A percentile compares a stretch with the other conserved stretches of the same genome.
Evolutionary conservation across 1,140 invertebrate genomes (phyloP).

Genomic region (Ridgeia piscesae): DNA sequence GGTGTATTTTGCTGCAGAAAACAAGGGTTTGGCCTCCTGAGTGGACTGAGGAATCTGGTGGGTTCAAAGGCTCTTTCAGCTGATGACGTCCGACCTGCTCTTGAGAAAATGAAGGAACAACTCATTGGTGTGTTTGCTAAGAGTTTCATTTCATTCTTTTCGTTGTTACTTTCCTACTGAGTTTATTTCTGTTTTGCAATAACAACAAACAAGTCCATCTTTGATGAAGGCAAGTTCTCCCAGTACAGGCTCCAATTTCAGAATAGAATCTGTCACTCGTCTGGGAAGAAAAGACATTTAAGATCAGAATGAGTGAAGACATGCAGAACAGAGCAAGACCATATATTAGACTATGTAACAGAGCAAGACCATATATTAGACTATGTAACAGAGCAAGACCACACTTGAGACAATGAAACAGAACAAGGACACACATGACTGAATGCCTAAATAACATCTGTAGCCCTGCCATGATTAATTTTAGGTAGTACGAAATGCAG

Average conservation of each 20-base stretch:
- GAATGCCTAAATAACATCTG: no score
- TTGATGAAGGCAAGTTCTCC: background rate
- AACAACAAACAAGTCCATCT: background rate
- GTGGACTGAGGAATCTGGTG: slow-evolving; percentile 73
- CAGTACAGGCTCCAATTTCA: background rate
- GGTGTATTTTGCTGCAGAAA: slow-evolving; percentile 9
- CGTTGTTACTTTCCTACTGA: no score
- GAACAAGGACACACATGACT: background rate
- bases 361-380: no score
- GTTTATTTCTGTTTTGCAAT: slow-evolving; percentile 9
- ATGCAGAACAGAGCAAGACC: no score
- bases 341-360: no score
- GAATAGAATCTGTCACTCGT: no score
- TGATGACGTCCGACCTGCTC: slow-evolving; percentile 74
- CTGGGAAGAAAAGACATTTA: no score
- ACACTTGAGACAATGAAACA: background rate
- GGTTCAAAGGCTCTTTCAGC: slow-evolving; percentile 64
- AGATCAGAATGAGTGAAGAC: no score
- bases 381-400: no score
- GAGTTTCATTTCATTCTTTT: background rate
- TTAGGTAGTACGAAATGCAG: background rate
- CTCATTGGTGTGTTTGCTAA: slow-evolving; percentile 68
- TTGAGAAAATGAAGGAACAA: slow-evolving; percentile 96
- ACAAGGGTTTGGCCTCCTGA: slow-evolving; percentile 55
- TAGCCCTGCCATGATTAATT: no score